phyloP scores from a whole-genome alignment of 2,888 invertebrate species.

The Megalurothrips usitatus region DNA sequence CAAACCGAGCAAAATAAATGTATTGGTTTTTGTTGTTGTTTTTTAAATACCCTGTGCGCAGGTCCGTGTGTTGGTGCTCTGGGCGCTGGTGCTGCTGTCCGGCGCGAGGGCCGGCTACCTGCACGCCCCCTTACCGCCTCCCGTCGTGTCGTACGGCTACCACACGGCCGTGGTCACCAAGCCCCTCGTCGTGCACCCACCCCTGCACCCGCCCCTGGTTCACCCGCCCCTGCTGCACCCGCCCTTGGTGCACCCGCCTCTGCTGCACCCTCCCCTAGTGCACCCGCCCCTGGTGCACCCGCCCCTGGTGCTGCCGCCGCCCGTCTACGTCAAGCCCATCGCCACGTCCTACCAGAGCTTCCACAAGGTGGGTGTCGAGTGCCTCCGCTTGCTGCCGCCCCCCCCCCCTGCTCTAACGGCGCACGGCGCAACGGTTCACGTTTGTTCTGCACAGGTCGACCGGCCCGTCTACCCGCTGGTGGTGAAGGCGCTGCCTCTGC shows the following conservation, averaged over 20 bases:
- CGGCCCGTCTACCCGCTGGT: constrained; percentile 2
- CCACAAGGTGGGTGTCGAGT: neutral
- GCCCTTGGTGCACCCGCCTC: neutral
- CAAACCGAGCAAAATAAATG: neutral
- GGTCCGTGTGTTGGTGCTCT: neutral
- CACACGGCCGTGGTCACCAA: constrained; percentile 14
- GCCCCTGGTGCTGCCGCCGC: neutral
- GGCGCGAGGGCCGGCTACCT: neutral
- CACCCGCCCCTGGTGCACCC: neutral
- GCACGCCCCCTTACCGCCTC: neutral
- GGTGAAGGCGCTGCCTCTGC: neutral
- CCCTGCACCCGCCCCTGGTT: neutral
- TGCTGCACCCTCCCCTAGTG: neutral
- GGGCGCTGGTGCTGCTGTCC: neutral
- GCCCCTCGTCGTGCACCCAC: neutral
- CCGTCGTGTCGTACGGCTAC: constrained; percentile 19
- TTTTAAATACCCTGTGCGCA: no score
- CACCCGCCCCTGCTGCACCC: neutral
- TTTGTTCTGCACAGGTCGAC: neutral
- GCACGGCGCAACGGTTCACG: no score
- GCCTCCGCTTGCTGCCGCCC: no score
- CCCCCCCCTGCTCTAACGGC: no score
- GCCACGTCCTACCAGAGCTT: constrained; percentile 22
- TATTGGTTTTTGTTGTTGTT: no score
- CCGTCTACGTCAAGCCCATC: neutral